Base-by-base conservation (phyloP, 2,797 vertebrate species). In the Intellagama lesueurii region DNA sequence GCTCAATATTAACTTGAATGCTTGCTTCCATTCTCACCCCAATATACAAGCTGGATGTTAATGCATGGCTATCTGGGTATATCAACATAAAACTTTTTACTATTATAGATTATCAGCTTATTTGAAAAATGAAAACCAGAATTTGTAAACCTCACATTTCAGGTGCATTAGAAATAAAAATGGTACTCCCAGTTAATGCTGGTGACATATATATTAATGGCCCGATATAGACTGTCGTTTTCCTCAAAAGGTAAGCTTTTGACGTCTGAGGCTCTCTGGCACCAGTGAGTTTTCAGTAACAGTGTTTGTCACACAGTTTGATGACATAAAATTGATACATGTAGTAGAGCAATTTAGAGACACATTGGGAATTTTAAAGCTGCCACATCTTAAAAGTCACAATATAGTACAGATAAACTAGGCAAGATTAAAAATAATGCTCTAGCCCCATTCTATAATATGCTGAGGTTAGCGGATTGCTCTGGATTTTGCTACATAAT, bases 21-120 rank as follows among this genome's bases (percentile, higher is more conserved):
- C 30, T 93, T 92, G 91, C n/a, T 89, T 91, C 87, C 88, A 80
- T 75, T 89, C 92, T 72, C 2, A 0, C 0, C 47, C 40, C 92
- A 69, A 49, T 40, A 70, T 26, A 85, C 89, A 76, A 82, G 0
- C 11, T 87, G 87, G 85, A 90, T 30, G 83, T 73, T 0, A 83
- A 40, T 69, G 72, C 83, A 88, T 40, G 88, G 77, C 77, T 12
- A 81, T 47, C 81, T 0, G 80, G 69, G 87, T 80, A 40, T 9
- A 24, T 24, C 44, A 35, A 9, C 30, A 22, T 35, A 35, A 82
- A 86, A 77, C 19, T 80, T 76, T 77, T 28, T 88, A 86, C 89
- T 52, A 14, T n/a, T 56, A 88, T 19, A 72, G 19, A 30, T 32
- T n/a, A 83, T 60, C 35, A 47, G 49, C 22, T 35, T 19, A 90